Evolutionary conservation across 2,113 vertebrate species (phyloP).

Genomic region (Tyto alba): DNA sequence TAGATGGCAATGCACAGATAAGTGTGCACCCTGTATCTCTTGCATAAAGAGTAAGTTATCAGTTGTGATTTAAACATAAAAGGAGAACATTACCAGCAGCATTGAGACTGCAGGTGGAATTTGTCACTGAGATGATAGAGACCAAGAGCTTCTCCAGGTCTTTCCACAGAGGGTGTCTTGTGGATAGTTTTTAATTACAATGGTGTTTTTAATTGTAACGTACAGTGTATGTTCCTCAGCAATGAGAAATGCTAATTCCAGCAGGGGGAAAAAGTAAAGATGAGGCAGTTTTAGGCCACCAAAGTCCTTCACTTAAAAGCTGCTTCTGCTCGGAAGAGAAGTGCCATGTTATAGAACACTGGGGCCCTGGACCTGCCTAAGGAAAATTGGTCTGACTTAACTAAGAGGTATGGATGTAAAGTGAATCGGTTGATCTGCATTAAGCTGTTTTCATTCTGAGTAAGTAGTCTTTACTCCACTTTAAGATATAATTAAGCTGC

Average conservation of each 20-base stretch:
- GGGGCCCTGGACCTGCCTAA: not conserved
- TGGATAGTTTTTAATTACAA: not conserved
- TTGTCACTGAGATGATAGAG: not conserved
- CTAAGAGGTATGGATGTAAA: not conserved
- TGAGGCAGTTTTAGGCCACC: not conserved
- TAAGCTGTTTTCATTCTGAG: not conserved
- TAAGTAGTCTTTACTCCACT: not conserved
- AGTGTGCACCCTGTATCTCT: not conserved
- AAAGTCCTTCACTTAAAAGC: not conserved
- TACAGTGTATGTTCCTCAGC: not conserved
- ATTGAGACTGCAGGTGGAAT: not conserved
- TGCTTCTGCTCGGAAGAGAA: not conserved
- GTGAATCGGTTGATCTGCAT: not conserved
- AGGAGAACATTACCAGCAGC: not conserved
- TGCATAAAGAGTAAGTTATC: not conserved
- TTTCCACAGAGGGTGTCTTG: not conserved
- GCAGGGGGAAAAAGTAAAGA: not conserved
- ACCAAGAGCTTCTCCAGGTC: not conserved
- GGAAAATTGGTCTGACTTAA: rapidly evolving
- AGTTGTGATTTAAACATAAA: not conserved
- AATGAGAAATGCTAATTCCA: not conserved
- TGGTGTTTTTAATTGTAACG: rapidly evolving
- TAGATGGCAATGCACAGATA: not conserved
- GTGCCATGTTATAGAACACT: not conserved
- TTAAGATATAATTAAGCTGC: not conserved